Conservation (phyloP, 2,113 vertebrate species). For the Phasianus colchicus region DNA sequence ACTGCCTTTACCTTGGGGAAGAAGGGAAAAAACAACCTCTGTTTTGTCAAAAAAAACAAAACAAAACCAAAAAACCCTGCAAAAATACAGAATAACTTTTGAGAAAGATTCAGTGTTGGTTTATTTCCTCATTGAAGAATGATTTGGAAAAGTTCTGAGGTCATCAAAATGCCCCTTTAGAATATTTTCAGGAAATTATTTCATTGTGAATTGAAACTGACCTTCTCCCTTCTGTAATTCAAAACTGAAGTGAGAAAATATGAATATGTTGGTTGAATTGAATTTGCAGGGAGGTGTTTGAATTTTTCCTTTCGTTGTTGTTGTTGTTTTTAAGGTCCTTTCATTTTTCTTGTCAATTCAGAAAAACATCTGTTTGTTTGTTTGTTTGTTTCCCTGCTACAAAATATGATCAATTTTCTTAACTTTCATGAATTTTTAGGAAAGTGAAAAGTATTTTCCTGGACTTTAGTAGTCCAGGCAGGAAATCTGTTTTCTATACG, state of each 20-base stretch:
- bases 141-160: background rate
- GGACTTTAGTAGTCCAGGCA: background rate
- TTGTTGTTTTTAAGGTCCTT: no score
- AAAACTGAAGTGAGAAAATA: background rate
- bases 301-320: background rate
- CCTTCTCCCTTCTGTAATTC: background rate
- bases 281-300: background rate
- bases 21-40: background rate
- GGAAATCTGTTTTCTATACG: background rate
- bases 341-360: background rate
- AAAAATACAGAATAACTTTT: background rate
- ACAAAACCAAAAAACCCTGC: no score
- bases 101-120: background rate
- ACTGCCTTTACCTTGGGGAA: background rate
- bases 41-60: background rate
- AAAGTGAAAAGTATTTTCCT: background rate
- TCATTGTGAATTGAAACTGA: background rate
- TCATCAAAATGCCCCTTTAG: background rate
- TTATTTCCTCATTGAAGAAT: background rate
- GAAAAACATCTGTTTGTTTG: background rate
- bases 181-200: background rate
- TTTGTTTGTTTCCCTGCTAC: background rate
- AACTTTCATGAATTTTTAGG: background rate
- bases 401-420: background rate
- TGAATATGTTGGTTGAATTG: background rate